Conservation (phyloP, 2,113 vertebrate genomes). For the Crotalus viridis region DNA sequence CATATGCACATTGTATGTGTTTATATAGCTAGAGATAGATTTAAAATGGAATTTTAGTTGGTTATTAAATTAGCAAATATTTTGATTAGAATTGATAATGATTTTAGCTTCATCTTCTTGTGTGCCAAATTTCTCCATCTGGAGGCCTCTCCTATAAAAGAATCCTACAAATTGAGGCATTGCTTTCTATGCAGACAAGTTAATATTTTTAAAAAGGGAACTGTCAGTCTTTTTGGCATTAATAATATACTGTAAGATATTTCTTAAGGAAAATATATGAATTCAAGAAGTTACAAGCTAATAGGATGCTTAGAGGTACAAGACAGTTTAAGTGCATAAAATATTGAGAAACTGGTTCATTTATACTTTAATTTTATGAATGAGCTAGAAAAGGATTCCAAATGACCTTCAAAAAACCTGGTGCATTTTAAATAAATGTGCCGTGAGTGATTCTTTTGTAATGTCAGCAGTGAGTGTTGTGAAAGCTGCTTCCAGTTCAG, state of each 20-base stretch:
- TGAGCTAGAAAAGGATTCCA: conserved; percentile 31
- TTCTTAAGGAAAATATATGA: background rate
- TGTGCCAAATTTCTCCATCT: background rate
- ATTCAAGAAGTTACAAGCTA: background rate
- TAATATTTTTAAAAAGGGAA: background rate
- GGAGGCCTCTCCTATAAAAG: background rate
- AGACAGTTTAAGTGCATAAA: background rate
- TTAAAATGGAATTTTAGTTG: background rate
- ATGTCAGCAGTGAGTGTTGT: conserved; percentile 21
- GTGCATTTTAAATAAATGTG: conserved; percentile 29
- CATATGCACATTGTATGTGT: background rate
- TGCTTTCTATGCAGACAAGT: background rate
- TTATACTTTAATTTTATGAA: conserved; percentile 33
- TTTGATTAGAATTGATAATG: background rate
- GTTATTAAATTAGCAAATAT: background rate
- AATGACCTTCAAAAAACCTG: conserved; percentile 19
- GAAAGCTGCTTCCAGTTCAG: conserved; percentile 6
- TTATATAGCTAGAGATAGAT: background rate
- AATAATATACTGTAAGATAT: background rate
- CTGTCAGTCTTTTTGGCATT: background rate
- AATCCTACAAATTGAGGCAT: background rate
- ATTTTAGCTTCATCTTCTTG: background rate
- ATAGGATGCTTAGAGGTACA: background rate
- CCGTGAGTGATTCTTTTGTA: conserved; percentile 25
- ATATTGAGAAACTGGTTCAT: background rate